Evolutionary conservation across 2,888 invertebrate species (phyloP).

Genomic region (Gymnoscelis rufifasciata): DNA sequence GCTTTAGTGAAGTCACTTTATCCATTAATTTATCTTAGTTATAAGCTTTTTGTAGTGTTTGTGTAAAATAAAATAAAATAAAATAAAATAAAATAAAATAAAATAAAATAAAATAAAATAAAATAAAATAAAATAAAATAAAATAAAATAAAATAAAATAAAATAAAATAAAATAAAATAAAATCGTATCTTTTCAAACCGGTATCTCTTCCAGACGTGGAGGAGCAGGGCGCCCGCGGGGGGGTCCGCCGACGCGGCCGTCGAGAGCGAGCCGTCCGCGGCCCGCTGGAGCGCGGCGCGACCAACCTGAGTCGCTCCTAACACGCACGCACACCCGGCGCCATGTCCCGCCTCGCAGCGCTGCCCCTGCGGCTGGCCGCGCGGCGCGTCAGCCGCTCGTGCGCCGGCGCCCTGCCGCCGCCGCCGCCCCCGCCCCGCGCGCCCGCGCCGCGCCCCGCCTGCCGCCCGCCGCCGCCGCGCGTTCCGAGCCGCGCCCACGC

Average conservation of each 20-base stretch:
- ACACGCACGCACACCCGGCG: conserved; percentile 1
- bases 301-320: background rate
- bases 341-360: conserved; percentile 7
- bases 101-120: too few species aligned
- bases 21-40: too few species aligned
- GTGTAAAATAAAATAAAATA: too few species aligned
- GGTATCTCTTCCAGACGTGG: too few species aligned
- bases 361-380: background rate
- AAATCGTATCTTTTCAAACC: too few species aligned
- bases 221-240: background rate
- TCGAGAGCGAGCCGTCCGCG: conserved; percentile 14
- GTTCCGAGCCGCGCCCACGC: conserved; percentile 22
- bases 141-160: too few species aligned
- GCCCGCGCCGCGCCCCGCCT: conserved; percentile 11
- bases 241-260: background rate
- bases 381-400: conserved; percentile 19
- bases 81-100: too few species aligned
- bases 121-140: too few species aligned
- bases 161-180: too few species aligned
- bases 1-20: too few species aligned
- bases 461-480: conserved; percentile 18
- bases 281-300: conserved; percentile 9
- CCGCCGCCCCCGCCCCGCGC: conserved; percentile 26
- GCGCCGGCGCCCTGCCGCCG: conserved; percentile 27
- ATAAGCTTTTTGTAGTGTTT: too few species aligned